phyloP scores from a whole-genome alignment of 2,113 vertebrate genomes.

The Ursus arctos region DNA sequence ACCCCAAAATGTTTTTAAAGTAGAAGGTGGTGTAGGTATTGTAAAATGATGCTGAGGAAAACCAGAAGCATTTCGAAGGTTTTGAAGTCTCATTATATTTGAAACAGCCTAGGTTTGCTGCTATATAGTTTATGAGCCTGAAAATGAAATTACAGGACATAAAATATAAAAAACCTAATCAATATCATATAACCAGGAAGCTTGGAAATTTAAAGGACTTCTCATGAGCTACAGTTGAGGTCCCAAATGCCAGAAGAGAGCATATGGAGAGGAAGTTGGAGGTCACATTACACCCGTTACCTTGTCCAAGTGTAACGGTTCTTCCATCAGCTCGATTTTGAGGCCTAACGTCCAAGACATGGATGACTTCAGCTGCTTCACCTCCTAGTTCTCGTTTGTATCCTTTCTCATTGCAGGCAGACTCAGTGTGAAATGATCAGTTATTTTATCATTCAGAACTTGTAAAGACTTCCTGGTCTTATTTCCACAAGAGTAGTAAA shows the following conservation, averaged over 20 bases:
- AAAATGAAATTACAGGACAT: conserved; percentile 74
- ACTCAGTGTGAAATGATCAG: neutral
- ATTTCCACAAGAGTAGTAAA: neutral
- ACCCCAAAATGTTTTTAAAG: neutral
- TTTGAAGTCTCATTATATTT: conserved; percentile 57
- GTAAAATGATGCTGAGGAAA: conserved; percentile 45
- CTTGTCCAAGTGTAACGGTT: neutral
- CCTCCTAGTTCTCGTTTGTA: neutral
- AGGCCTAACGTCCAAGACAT: fast-evolving
- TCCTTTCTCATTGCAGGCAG: neutral
- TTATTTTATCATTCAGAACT: neutral
- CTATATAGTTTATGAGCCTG: conserved; percentile 57
- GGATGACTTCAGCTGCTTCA: neutral
- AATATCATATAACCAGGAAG: conserved; percentile 69
- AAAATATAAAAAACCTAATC: conserved; percentile 25
- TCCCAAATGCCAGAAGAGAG: neutral
- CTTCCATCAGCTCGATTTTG: neutral
- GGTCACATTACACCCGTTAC: neutral
- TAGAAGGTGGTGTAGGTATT: neutral
- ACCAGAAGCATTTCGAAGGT: conserved; percentile 25
- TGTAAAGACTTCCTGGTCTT: neutral
- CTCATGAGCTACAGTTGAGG: neutral
- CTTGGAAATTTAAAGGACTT: conserved; percentile 38
- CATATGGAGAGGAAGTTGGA: neutral
- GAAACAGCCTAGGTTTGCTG: conserved; percentile 32